Conservation (phyloP, 2,797 vertebrate species). For the Chanos chanos region DNA sequence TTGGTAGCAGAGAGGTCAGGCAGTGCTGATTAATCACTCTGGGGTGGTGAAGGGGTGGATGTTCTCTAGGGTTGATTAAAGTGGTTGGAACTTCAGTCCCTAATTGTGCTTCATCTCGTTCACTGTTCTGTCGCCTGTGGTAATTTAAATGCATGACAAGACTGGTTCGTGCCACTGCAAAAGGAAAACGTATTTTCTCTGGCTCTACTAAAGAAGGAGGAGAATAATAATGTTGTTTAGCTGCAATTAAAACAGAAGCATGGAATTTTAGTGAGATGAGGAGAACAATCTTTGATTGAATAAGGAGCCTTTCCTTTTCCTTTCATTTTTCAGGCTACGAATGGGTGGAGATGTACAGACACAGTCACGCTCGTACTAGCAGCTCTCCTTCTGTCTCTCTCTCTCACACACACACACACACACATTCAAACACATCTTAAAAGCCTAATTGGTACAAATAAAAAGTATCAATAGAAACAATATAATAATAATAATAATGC, state of each 20-base stretch:
- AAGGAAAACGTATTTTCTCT: not conserved
- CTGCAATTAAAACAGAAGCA: not conserved
- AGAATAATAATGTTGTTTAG: not conserved
- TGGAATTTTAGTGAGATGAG: not conserved
- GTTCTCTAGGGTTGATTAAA: not conserved
- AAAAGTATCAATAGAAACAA: too few relatives aligned
- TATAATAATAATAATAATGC: too few relatives aligned
- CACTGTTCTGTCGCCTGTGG: not conserved
- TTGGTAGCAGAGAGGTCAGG: too few relatives aligned
- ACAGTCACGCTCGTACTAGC: not conserved
- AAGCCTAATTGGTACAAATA: too few relatives aligned
- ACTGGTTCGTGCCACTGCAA: not conserved
- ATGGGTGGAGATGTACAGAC: not conserved
- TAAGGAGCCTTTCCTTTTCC: not conserved
- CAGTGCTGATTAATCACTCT: not conserved
- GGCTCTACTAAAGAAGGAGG: not conserved
- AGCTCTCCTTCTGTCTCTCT: not conserved
- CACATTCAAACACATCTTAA: conserved; percentile 35
- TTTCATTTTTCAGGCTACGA: not conserved
- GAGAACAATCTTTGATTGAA: not conserved
- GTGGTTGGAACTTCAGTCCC: not conserved
- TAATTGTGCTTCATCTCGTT: not conserved
- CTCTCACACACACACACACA: conserved; percentile 16
- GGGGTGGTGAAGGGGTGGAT: not conserved
- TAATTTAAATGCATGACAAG: not conserved